Base-by-base conservation (phyloP, 2,888 invertebrate genomes). In the Drosophila seclusa region DNA sequence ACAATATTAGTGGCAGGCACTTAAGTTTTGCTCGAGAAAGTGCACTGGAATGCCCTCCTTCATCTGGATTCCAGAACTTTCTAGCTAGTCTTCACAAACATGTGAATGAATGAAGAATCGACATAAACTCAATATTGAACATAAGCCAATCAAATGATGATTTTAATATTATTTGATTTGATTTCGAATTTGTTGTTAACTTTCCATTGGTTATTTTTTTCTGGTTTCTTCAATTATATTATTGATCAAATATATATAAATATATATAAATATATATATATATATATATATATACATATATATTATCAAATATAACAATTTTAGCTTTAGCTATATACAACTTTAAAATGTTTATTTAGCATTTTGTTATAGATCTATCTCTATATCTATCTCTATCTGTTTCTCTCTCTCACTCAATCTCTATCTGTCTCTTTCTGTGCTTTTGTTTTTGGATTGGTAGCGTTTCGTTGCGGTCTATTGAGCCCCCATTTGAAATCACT, bases 381-480 rank as follows among this genome's bases (percentile, higher is more conserved):
- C 1, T 8, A 4, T 16, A 21, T 42, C 3, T 21, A 6, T 7
- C 4, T 21, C 1, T 16, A 7, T 16, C 2, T 16, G 4, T 11
- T 21, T 42, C 4, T 7, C 21, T 45, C 45, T 8, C 16, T 16
- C 7, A 4, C 2, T 11, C 10, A 11, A 21, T 18, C 16, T 18
- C 18, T 5, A 16, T 1, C 27, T 49, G 27, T 18, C 49, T 24
- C 49, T 27, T 27, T 27, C 49, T 49, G 16, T 27, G 10, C 11
- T 1, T 42, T 11, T 42, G 21, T 21, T 11, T 11, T 42, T 42
- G 21, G 24, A 24, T 45, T 58, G 57, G 40, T 31, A 77, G 77
- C 52, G 76, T 10, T 21, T 40, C 38, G 10, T 5, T 54, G 31
- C 10, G 53, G 66, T 79, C 60, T n/a, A 18, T 10, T 32, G 31